Evolutionary conservation across 2,113 vertebrate species (phyloP), one percentile per base, ranked within the genome.

Genomic region (Chaetura pelagica): DNA sequence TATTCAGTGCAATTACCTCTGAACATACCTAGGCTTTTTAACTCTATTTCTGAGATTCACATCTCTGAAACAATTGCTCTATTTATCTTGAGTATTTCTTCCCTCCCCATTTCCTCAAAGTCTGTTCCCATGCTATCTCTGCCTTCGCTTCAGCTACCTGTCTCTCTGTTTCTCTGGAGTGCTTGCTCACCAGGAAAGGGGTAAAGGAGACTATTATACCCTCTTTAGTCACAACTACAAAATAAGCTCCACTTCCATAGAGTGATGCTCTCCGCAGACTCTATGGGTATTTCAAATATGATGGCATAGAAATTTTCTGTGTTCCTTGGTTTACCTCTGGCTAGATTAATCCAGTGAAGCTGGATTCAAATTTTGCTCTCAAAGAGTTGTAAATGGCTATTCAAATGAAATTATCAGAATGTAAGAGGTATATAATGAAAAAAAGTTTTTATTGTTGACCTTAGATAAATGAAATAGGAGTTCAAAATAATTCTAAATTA

Each of bases 1-100:
- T 93, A 86, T 94, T 95, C 72, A 55, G 71, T 2, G 2, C 89
- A 81, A 81, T 94, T 97, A 81, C 83, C 38, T 81, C 64, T 67
- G 86, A 89, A 86, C 38, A 29, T 77, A 84, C 15, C 51, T 83
- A 64, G 46, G 62, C 38, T 86, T 59, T 95, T 92, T 52, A 49
- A 38, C 76, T 88, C 49, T 0, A 0, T 76, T 90, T 92, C 51
- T 32, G 79, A 78, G 66, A 82, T 84, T 77, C 71, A 17, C 69
- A 40, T 85, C 62, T 87, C 61, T n/a, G 62, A 94, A 68, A 63
- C 72, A 78, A 84, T 90, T 89, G 68, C 46, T 85, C 49, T 16
- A 16, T 93, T 97, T 91, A 62, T 91, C 35, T 30, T 58, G n/a
- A 82, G 35, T 76, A 52, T 24, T 87, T 89, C 19, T 84, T 73